These are phyloP conservation scores for Chironomus tentans DNA, from an alignment of 2,888 invertebrate species.

Conservation along the genomic window DNA sequence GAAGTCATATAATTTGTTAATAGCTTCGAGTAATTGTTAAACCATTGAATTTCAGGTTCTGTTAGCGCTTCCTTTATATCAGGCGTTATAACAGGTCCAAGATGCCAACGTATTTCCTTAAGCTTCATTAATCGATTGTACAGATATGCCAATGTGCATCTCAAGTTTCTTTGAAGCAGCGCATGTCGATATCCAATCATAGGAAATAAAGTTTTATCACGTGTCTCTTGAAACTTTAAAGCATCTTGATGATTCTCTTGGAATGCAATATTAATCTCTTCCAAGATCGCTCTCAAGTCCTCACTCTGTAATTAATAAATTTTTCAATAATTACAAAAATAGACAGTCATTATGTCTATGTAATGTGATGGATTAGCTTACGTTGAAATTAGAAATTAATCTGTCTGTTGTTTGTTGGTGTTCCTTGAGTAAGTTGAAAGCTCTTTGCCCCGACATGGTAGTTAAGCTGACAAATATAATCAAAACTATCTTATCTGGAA, in stretches of 20 bases:
- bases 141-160: conserved; percentile 77
- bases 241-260: conserved; percentile 79
- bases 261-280: conserved; percentile 76
- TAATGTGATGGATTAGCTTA: neutral
- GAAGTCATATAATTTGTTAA: conserved; percentile 85
- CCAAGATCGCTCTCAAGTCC: conserved; percentile 68
- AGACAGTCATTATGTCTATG: neutral
- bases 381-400: conserved; percentile 19
- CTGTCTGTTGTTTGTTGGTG: conserved; percentile 24
- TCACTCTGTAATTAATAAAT: conserved; percentile 63
- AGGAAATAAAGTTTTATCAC: conserved; percentile 55
- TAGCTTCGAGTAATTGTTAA: conserved; percentile 75
- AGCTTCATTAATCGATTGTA: conserved; percentile 74
- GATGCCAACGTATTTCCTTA: conserved; percentile 87
- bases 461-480: no score
- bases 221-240: conserved; percentile 44
- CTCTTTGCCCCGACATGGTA: conserved; percentile 9
- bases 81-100: conserved; percentile 81
- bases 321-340: no score
- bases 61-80: conserved; percentile 74
- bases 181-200: conserved; percentile 77
- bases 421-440: conserved; percentile 20
- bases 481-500: neutral
- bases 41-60: conserved; percentile 78
- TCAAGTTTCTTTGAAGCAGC: conserved; percentile 77